Evolutionary conservation across 2,113 vertebrate species (phyloP), one percentile per base, ranked within the genome.

Genomic region (Scortum barcoo): DNA sequence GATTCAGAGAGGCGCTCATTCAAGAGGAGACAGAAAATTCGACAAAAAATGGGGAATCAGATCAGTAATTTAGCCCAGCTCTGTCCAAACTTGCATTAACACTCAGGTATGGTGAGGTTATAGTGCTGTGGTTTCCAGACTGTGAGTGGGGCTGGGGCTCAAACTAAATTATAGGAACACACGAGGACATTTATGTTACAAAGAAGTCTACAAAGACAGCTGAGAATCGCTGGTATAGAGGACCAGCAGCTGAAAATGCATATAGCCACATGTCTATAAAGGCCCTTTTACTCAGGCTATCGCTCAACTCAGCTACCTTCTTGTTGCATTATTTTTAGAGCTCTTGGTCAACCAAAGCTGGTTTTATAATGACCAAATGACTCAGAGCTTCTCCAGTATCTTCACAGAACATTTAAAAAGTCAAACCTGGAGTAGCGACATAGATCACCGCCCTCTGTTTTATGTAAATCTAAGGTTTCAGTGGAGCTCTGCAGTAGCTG

Each of bases 391-490:
- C 58, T 75, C 68, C 54, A n/a, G 66, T 85, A 88, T 72, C 77
- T 74, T 80, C 66, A 76, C 40, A 82, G 70, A 62, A 61, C 72
- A 76, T 80, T 85, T 65, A 76, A 85, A 80, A 81, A 83, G 67
- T 63, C 42, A 70, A 76, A 79, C 24, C 62, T 80, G 42, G 12
- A 85, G 53, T 61, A 65, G 72, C 57, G 48, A 80, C 68, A 74
- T 46, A 89, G 58, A 82, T 80, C 68, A 81, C 40, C 61, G 26
- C 62, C 81, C 62, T 85, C 65, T 80, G 72, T 72, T 72, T 65
- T 68, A 67, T 84, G 63, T 53, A 60, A 86, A 70, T 79, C 86
- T 87, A 81, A 58, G 44, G 53, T 88, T 86, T 85, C 83, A 81
- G n/a, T 13, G 20, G 65, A 81, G 58, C 60, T 74, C 30, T 63